Conservation (phyloP, 2,113 vertebrate genomes). For the Chrysochloris asiatica region DNA sequence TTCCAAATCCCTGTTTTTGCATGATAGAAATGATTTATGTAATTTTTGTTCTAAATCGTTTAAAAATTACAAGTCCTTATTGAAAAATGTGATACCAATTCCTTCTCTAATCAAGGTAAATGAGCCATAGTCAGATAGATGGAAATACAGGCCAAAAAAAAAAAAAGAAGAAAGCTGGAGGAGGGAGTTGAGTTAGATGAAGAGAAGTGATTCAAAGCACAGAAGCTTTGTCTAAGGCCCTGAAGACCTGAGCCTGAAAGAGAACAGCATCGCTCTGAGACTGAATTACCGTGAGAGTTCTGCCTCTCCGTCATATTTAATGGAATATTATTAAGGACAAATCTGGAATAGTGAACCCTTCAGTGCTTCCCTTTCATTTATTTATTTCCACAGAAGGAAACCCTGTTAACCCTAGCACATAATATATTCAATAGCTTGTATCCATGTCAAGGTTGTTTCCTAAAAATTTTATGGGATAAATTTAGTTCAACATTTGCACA, state of each 20-base stretch:
- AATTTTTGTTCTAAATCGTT: conserved; percentile 79
- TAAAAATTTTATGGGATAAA: conserved; percentile 84
- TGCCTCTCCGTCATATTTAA: conserved; percentile 84
- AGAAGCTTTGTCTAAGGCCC: conserved; percentile 59
- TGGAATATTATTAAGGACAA: conserved; percentile 85
- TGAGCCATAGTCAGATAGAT: conserved; percentile 79
- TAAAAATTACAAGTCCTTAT: conserved; percentile 77
- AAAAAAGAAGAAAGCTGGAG: neutral
- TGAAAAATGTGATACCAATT: conserved; percentile 76
- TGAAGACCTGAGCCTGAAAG: conserved; percentile 68
- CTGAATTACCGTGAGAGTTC: conserved; percentile 79
- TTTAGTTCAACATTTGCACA: conserved; percentile 84
- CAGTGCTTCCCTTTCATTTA: conserved; percentile 83
- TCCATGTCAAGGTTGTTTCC: conserved; percentile 81
- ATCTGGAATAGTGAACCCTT: conserved; percentile 84
- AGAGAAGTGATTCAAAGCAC: conserved; percentile 79
- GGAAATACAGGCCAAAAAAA: conserved; percentile 76
- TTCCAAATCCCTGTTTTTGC: conserved; percentile 74
- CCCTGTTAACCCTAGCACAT: conserved; percentile 84
- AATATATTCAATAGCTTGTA: conserved; percentile 84
- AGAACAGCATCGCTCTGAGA: conserved; percentile 58
- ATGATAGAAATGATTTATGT: conserved; percentile 80
- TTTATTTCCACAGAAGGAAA: conserved; percentile 84
- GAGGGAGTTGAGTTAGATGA: conserved; percentile 38
- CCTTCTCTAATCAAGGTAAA: conserved; percentile 83